These are phyloP conservation scores for Athrips mouffetella DNA, from an alignment of 2,888 invertebrate genomes.

Conservation along the genomic window DNA sequence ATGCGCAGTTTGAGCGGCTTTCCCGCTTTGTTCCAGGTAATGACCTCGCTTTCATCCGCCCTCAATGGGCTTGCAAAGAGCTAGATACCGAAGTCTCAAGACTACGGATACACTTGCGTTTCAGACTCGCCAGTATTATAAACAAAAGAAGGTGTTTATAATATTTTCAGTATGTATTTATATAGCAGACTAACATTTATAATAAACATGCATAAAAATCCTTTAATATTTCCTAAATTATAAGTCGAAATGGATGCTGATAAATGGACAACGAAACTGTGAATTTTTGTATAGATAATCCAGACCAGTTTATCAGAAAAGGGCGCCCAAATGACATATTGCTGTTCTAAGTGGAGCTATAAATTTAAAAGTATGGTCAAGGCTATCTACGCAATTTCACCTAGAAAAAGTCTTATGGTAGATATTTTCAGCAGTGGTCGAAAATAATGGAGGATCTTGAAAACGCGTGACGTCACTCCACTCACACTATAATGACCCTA, in stretches of 20 bases:
- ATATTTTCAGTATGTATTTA: not conserved
- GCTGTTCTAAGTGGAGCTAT: slow-evolving; percentile 4
- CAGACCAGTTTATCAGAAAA: slow-evolving; percentile 1
- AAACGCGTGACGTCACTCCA: slow-evolving; percentile 50
- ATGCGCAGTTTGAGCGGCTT: slow-evolving; percentile 71
- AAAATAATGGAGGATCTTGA: slow-evolving; percentile 16
- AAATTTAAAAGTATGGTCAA: slow-evolving; percentile 11
- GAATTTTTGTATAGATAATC: slow-evolving; percentile 7
- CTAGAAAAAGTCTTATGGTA: not conserved
- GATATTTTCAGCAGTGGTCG: not conserved
- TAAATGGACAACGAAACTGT: slow-evolving; percentile 11
- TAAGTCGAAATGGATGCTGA: not conserved
- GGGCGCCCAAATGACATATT: slow-evolving; percentile 2
- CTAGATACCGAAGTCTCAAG: slow-evolving; percentile 52
- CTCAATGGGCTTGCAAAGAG: slow-evolving; percentile 66
- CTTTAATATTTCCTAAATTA: too few relatives aligned
- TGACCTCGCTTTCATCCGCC: slow-evolving; percentile 73
- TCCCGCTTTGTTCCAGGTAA: slow-evolving; percentile 76
- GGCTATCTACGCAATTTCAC: slow-evolving; percentile 6
- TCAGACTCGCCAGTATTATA: slow-evolving; percentile 10
- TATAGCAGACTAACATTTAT: not conserved
- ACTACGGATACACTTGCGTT: slow-evolving; percentile 26
- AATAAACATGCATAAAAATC: not conserved
- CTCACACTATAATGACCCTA: slow-evolving; percentile 71
- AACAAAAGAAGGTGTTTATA: not conserved